Conservation (phyloP, 2,113 vertebrate species). For the Ctenodactylus gundi region DNA sequence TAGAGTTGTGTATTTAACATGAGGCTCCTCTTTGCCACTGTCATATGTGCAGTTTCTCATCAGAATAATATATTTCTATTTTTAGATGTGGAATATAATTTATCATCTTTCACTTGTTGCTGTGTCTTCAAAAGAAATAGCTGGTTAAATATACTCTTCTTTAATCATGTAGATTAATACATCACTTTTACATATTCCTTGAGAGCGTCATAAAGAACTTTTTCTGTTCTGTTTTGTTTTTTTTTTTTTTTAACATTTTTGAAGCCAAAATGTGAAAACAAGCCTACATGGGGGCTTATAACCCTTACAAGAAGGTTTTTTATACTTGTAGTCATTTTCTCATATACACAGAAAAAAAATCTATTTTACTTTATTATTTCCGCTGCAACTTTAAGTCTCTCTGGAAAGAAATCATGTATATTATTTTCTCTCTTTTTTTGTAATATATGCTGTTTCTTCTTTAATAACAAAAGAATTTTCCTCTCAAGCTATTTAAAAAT, state of each 20-base stretch:
- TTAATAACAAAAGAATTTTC: background rate
- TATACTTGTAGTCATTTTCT: background rate
- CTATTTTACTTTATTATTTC: background rate
- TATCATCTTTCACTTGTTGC: slow-evolving; percentile 6
- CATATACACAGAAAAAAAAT: background rate
- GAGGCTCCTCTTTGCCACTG: background rate
- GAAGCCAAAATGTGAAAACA: background rate
- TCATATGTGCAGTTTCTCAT: slow-evolving; percentile 27
- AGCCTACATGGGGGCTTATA: background rate
- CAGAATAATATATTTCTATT: slow-evolving; percentile 42
- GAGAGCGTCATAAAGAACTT: background rate
- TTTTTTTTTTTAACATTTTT: too few species aligned
- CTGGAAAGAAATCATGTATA: background rate
- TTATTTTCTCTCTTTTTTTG: background rate
- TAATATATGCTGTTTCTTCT: background rate
- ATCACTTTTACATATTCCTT: slow-evolving; percentile 34
- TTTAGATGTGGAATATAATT: slow-evolving; percentile 9
- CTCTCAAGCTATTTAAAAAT: background rate
- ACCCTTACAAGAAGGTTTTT: background rate
- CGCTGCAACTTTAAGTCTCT: background rate
- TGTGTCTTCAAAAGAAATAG: background rate
- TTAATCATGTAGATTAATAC: background rate
- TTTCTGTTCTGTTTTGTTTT: too few species aligned
- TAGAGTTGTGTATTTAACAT: background rate
- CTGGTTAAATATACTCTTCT: background rate